Conservation (phyloP, 2,888 invertebrate genomes). For the Lottia scabra region DNA sequence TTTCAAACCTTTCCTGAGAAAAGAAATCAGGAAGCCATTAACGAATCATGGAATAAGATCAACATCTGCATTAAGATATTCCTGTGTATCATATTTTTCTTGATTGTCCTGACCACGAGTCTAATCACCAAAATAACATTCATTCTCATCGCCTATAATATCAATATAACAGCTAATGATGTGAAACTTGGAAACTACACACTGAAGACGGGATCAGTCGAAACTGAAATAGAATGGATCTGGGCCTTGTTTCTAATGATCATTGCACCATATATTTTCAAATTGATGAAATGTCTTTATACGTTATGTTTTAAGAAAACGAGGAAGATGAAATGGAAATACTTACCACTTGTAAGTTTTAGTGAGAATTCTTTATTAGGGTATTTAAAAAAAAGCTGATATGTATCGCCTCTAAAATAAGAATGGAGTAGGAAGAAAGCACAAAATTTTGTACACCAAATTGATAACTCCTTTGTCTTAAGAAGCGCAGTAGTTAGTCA, state of each 20-base stretch:
- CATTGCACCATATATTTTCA: slow-evolving; percentile 10
- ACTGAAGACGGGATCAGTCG: background rate
- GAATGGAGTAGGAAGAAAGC: too few relatives aligned
- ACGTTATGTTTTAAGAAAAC: background rate
- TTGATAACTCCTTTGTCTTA: background rate
- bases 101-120: slow-evolving; percentile 4
- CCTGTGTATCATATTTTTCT: slow-evolving; percentile 6
- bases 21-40: background rate
- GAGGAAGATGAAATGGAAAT: background rate
- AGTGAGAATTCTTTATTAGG: too few relatives aligned
- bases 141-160: slow-evolving; percentile 9
- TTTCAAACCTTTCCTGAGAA: background rate
- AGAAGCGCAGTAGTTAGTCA: too few relatives aligned
- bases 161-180: background rate
- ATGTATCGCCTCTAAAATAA: too few relatives aligned
- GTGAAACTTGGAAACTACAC: background rate
- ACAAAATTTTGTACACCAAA: too few relatives aligned
- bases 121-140: slow-evolving; percentile 6
- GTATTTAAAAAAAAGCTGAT: too few relatives aligned
- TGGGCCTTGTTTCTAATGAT: slow-evolving; percentile 8
- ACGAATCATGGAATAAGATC: slow-evolving; percentile 12
- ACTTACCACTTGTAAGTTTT: background rate
- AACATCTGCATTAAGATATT: background rate
- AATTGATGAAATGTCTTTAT: background rate
- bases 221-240: slow-evolving; percentile 1